A percentile compares a stretch with the other conserved stretches of the same genome.
Conservation (phyloP, 2,113 vertebrate species). For the Vanacampus margaritifer region DNA sequence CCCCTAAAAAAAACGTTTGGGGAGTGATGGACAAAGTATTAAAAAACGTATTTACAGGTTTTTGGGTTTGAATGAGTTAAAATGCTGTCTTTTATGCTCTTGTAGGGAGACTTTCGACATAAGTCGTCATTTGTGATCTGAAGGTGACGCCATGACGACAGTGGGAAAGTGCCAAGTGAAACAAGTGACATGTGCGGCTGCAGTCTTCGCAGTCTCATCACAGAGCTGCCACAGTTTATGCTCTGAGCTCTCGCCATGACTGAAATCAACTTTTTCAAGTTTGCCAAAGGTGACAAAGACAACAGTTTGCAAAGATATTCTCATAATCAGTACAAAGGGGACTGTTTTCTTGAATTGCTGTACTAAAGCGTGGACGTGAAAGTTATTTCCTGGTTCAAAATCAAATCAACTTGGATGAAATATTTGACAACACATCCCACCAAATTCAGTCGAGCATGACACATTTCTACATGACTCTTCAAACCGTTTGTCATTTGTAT, state of each 20-base stretch:
- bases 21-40: too few relatives aligned
- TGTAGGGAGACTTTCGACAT: constrained; percentile 95
- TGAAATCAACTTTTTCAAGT: constrained; percentile 47
- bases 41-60: too few relatives aligned
- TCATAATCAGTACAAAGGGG: neutral
- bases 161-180: constrained; percentile 39
- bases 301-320: constrained; percentile 17
- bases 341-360: constrained; percentile 23
- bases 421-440: constrained; percentile 1
- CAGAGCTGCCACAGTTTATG: constrained; percentile 43
- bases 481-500: constrained; percentile 66
- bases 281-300: constrained; percentile 73
- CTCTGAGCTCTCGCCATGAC: constrained; percentile 41
- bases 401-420: constrained; percentile 1
- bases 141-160: constrained; percentile 44
- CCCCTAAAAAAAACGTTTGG: too few relatives aligned
- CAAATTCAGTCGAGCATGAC: constrained; percentile 29
- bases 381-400: constrained; percentile 48
- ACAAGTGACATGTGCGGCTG: constrained; percentile 66
- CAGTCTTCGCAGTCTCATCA: constrained; percentile 48
- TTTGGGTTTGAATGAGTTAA: too few relatives aligned
- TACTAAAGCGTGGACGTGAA: constrained; percentile 43
- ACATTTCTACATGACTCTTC: constrained; percentile 58
- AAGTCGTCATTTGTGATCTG: constrained; percentile 98
- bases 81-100: neutral